A percentile compares a stretch with the other conserved stretches of the same genome.
These are phyloP conservation scores for Bergia sp. DNA, from an alignment of 92 coral and sea anemone species.

Conservation along the genomic window DNA sequence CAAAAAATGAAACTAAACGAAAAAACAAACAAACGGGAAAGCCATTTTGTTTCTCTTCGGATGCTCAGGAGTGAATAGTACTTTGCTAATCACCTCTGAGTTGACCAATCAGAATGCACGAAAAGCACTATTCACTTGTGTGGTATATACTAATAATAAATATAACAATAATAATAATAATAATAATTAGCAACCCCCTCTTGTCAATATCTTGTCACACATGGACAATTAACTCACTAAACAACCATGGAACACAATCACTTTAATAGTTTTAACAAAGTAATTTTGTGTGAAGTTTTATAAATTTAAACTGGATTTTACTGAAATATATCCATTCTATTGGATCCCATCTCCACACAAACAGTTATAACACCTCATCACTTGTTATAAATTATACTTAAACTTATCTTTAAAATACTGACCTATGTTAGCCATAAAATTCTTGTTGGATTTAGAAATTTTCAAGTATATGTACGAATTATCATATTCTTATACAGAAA, in stretches of 20 bases:
- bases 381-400: background rate
- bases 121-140: too few species aligned
- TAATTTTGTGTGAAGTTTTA: background rate
- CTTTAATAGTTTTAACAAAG: background rate
- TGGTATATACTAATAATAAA: too few species aligned
- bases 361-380: background rate
- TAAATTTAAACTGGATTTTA: background rate
- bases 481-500: background rate
- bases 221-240: too few species aligned
- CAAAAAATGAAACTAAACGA: too few species aligned
- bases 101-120: too few species aligned
- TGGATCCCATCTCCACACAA: background rate
- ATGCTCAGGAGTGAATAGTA: too few species aligned
- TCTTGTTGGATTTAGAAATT: background rate
- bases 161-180: too few species aligned
- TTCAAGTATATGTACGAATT: background rate
- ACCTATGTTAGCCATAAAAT: background rate
- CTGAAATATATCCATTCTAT: background rate
- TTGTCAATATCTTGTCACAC: too few species aligned
- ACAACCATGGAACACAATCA: background rate
- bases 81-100: too few species aligned
- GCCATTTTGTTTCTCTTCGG: too few species aligned
- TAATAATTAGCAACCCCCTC: too few species aligned
- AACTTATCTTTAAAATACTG: background rate
- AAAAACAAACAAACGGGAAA: too few species aligned